Percentiles rank a stretch among this genome's conserved stretches.
Evolutionary conservation across 1,140 invertebrate species (phyloP).

Genomic region (Dinothrombium tinctorium): DNA sequence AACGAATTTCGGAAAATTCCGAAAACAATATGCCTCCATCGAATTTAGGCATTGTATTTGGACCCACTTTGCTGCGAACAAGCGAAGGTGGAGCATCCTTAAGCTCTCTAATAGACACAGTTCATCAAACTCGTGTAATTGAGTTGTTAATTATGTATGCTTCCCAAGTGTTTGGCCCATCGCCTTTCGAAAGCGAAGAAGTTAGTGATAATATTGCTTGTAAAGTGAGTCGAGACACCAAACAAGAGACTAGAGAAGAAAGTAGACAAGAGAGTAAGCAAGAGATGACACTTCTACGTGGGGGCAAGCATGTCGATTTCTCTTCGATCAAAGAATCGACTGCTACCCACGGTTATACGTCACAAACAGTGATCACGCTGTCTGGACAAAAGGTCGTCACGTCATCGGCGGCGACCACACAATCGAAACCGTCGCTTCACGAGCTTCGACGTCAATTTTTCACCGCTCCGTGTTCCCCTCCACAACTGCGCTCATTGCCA

Average conservation of each 20-base stretch:
- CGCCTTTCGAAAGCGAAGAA: background rate
- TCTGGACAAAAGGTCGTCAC: constrained; percentile 8
- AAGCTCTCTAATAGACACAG: constrained; percentile 29
- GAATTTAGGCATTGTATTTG: constrained; percentile 35
- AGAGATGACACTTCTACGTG: background rate
- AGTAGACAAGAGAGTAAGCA: constrained; percentile 4
- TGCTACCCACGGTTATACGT: constrained; percentile 10
- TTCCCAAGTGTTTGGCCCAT: constrained; percentile 17
- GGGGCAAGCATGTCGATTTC: constrained; percentile 3
- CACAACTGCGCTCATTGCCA: too few relatives aligned
- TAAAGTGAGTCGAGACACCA: background rate
- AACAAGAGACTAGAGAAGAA: background rate
- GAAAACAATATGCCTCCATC: constrained; percentile 33
- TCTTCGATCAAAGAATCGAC: constrained; percentile 6
- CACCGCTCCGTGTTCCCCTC: too few relatives aligned
- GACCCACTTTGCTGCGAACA: constrained; percentile 30
- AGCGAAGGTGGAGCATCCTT: constrained; percentile 27
- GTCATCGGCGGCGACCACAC: background rate
- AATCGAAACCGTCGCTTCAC: constrained; percentile 8
- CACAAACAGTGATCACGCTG: constrained; percentile 10
- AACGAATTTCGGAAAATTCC: constrained; percentile 22
- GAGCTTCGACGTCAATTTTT: constrained; percentile 16
- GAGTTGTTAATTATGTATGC: constrained; percentile 29
- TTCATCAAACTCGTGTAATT: constrained; percentile 30
- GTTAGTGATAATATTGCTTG: background rate